These are phyloP conservation scores for Kryptolebias marmoratus DNA, from an alignment of 2,113 vertebrate genomes.

Conservation along the genomic window DNA sequence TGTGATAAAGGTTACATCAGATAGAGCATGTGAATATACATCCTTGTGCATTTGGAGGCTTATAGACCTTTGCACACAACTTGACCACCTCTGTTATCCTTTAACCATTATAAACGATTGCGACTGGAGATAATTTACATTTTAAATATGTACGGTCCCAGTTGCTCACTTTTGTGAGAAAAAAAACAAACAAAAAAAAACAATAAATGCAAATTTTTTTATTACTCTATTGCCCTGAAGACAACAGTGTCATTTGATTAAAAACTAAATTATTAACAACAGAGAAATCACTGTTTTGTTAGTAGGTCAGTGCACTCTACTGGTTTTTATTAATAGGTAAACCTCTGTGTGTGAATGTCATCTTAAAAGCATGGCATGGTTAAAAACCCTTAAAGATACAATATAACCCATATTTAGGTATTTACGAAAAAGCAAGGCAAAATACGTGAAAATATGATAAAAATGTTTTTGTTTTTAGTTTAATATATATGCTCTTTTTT, in stretches of 20 bases:
- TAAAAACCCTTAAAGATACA: no score
- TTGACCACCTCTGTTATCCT: slow-evolving; percentile 63
- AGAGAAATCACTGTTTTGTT: not conserved
- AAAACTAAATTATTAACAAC: not conserved
- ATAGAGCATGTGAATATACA: slow-evolving; percentile 29
- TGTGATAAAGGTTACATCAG: slow-evolving; percentile 40
- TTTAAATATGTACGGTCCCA: slow-evolving; percentile 34
- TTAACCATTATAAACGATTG: slow-evolving; percentile 73
- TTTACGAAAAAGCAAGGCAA: no score
- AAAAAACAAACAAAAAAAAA: slow-evolving; percentile 9
- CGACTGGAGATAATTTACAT: slow-evolving; percentile 58
- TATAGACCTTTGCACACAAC: slow-evolving; percentile 72
- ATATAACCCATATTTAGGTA: no score
- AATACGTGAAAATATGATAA: no score
- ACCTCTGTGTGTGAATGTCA: no score
- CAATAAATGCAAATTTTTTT: slow-evolving; percentile 18
- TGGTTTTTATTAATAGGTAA: not conserved
- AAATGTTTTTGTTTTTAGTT: no score
- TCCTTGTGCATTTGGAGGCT: slow-evolving; percentile 30
- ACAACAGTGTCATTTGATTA: not conserved
- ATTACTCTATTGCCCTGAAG: not conserved
- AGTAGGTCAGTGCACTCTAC: not conserved
- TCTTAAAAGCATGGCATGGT: no score
- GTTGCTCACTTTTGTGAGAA: slow-evolving; percentile 3
- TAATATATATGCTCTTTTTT: no score